Evolutionary conservation across 2,113 vertebrate species (phyloP).

Genomic region (Grammomys surdaster): DNA sequence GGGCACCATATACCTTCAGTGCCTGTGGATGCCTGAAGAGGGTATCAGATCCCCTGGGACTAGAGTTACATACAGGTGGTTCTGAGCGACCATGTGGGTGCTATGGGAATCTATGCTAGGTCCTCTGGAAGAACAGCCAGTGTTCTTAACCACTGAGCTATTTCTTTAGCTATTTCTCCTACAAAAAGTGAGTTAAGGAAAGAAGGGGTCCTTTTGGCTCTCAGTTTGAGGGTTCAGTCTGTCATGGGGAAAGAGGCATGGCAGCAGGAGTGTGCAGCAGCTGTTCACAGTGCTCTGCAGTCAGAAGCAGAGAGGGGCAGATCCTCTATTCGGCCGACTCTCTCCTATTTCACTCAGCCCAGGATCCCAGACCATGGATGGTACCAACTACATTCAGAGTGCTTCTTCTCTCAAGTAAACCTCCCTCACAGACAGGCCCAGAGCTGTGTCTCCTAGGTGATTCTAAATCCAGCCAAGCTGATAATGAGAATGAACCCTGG

Average conservation of each 20-base stretch:
- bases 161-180: too few species aligned
- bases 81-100: background rate
- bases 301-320: background rate
- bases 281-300: background rate
- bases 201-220: background rate
- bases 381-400: too few species aligned
- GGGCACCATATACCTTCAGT: too few species aligned
- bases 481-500: background rate
- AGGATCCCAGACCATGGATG: background rate
- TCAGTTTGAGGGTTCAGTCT: background rate
- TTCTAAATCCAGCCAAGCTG: background rate
- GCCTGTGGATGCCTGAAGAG: background rate
- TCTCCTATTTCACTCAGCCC: background rate
- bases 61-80: too few species aligned
- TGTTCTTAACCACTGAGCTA: background rate
- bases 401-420: background rate
- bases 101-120: background rate
- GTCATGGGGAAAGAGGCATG: too few species aligned
- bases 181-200: background rate
- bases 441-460: background rate
- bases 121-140: background rate
- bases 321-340: accelerated
- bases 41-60: background rate
- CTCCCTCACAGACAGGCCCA: background rate
- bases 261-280: accelerated